These are phyloP conservation scores for Eclectus roratus DNA, from an alignment of 2,113 vertebrate species.

Conservation along the genomic window DNA sequence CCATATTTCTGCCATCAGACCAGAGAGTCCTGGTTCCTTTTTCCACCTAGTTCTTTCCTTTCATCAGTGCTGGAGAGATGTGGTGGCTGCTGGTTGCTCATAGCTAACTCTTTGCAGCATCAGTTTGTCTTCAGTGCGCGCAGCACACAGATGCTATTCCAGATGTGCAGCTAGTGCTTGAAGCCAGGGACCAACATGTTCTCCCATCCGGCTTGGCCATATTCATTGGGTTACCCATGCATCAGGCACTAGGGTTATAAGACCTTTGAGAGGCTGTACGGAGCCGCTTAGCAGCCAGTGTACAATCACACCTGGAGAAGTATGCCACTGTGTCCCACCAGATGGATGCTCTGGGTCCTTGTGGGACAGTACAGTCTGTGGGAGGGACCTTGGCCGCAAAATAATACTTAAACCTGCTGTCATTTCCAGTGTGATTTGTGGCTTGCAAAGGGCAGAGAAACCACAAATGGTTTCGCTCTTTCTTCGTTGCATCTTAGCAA, in stretches of 20 bases:
- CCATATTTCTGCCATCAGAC: background rate
- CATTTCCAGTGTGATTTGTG: background rate
- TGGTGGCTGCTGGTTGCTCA: background rate
- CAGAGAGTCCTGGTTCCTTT: background rate
- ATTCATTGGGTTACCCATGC: background rate
- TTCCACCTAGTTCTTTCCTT: background rate
- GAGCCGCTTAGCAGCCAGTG: background rate
- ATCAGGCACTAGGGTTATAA: background rate
- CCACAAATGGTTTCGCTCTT: background rate
- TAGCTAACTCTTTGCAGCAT: background rate
- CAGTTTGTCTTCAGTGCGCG: rapidly evolving
- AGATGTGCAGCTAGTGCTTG: background rate
- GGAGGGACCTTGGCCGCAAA: background rate
- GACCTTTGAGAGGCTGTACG: background rate
- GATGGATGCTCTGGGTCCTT: background rate
- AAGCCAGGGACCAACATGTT: background rate
- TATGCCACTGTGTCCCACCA: rapidly evolving
- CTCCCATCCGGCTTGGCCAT: background rate
- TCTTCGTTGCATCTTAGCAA: background rate
- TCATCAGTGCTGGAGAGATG: background rate
- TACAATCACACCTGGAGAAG: background rate
- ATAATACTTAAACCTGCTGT: background rate
- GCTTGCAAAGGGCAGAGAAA: background rate
- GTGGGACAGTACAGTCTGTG: background rate
- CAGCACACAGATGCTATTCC: background rate